phyloP scores from a whole-genome alignment of 2,888 invertebrate species.

The Phengaris alcon region DNA sequence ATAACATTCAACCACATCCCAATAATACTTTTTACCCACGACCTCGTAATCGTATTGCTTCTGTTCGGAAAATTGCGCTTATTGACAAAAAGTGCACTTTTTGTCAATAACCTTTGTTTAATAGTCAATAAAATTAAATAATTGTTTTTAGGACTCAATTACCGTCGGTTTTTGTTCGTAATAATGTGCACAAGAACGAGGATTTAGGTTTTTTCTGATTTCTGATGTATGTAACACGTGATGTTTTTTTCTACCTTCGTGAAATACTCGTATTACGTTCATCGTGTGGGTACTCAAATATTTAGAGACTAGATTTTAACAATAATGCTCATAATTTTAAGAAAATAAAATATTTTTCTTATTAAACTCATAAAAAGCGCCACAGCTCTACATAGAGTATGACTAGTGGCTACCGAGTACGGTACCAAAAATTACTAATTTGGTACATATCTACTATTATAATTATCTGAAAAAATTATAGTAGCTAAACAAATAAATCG shows the following conservation, averaged over 20 bases:
- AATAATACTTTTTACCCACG: constrained; percentile 3
- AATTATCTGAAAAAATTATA: background rate
- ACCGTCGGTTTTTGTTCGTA: constrained; percentile 13
- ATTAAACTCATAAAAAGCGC: too few species aligned
- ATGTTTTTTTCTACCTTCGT: background rate
- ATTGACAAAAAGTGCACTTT: background rate
- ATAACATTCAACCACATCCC: constrained; percentile 25
- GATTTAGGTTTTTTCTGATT: background rate
- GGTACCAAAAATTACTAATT: too few species aligned
- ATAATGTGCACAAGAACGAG: background rate
- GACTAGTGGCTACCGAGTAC: too few species aligned
- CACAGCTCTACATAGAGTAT: too few species aligned
- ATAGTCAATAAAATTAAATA: constrained; percentile 22
- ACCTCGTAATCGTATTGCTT: background rate
- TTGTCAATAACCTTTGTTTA: constrained; percentile 5
- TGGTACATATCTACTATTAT: too few species aligned
- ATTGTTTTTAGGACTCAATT: constrained; percentile 10
- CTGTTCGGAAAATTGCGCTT: constrained; percentile 9
- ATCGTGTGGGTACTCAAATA: too few species aligned
- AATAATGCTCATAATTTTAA: too few species aligned
- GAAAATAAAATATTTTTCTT: too few species aligned
- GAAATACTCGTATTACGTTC: too few species aligned
- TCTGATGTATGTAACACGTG: background rate
- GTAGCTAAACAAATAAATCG: background rate
- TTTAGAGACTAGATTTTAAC: too few species aligned